These are phyloP conservation scores for Meloe dianella DNA, from an alignment of 2,888 invertebrate species.

Conservation along the genomic window DNA sequence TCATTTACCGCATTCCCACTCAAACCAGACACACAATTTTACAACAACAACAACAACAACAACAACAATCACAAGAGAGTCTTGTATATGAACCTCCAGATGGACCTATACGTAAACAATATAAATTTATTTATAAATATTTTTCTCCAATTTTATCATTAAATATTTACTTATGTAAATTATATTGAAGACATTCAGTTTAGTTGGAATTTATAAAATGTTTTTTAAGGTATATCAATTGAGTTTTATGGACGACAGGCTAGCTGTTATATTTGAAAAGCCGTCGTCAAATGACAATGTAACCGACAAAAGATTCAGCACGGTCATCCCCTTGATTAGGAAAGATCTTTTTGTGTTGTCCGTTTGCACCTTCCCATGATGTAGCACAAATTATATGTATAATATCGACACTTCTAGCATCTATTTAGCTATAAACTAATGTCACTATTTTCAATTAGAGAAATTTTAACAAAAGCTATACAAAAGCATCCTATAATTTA, in stretches of 20 bases:
- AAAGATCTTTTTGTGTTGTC: slow-evolving; percentile 50
- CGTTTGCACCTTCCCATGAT: slow-evolving; percentile 58
- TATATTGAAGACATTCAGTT: slow-evolving; percentile 11
- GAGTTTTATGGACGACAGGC: slow-evolving; percentile 53
- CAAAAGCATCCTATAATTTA: slow-evolving; percentile 7
- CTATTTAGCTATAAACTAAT: slow-evolving; percentile 42
- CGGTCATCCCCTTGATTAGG: slow-evolving; percentile 60
- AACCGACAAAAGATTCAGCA: slow-evolving; percentile 50
- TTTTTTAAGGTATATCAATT: slow-evolving; percentile 45
- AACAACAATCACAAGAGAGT: not conserved
- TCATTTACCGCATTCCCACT: slow-evolving; percentile 24
- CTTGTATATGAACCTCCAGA: not conserved
- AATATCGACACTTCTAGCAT: slow-evolving; percentile 35
- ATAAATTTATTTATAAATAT: not conserved
- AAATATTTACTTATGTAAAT: slow-evolving; percentile 2
- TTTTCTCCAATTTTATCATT: not conserved
- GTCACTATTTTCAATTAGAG: slow-evolving; percentile 45
- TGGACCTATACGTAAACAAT: not conserved
- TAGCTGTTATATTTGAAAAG: slow-evolving; percentile 40
- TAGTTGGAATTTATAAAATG: slow-evolving; percentile 17
- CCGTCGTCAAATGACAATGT: slow-evolving; percentile 55
- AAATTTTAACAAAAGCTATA: slow-evolving; percentile 20
- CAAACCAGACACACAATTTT: slow-evolving; percentile 13
- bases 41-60: slow-evolving; percentile 3
- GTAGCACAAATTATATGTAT: slow-evolving; percentile 49